Base-by-base conservation (phyloP, 2,797 vertebrate genomes). In the Pyrocephalus nanus region DNA sequence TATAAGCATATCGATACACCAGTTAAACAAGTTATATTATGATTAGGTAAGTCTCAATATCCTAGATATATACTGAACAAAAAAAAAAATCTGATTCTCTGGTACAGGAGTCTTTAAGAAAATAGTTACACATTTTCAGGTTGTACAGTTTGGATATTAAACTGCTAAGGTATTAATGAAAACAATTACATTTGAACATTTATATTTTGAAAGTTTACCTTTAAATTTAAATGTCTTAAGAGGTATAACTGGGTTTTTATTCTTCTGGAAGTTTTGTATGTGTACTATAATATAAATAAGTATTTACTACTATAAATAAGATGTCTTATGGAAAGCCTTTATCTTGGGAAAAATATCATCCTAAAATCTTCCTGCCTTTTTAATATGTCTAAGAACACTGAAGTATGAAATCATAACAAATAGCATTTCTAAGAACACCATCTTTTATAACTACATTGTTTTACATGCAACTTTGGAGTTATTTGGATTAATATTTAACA, bases 371-470 rank as follows among this genome's bases (percentile, higher is more conserved):
- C 11, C 5, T 34, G 19, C 74, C 17, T 82, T 70, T 80, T 3
- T 47, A 80, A 29, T 65, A 54, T 29, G 51, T 54, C 67, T 71
- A 85, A 25, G 25, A 65, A 27, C 42, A 84, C 11, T 36, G 70
- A 90, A 79, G 77, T 50, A 79, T 77, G 15, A 36, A 88, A 91
- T 79, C 19, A 89, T 82, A 93, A 83, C 71, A 27, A 93, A 78
- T 34, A 88, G 0, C 1, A 60, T 86, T 74, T 91, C 22, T 58
- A 75, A 60, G 10, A 32, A 16, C 18, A 82, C 3, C 9, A 45
- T 69, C 8, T 69, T 92, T 69, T 78, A 61, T 29, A 77, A 61
- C 2, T 7, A 47, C 14, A 58, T 8, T 57, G 7, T 53, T 93
- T 86, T 58, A 69, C 1, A 11, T 61, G 27, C 8, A 70, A 42